Evolutionary conservation across 2,888 invertebrate genomes (phyloP).

Genomic region (Pristionchus arcanus): DNA sequence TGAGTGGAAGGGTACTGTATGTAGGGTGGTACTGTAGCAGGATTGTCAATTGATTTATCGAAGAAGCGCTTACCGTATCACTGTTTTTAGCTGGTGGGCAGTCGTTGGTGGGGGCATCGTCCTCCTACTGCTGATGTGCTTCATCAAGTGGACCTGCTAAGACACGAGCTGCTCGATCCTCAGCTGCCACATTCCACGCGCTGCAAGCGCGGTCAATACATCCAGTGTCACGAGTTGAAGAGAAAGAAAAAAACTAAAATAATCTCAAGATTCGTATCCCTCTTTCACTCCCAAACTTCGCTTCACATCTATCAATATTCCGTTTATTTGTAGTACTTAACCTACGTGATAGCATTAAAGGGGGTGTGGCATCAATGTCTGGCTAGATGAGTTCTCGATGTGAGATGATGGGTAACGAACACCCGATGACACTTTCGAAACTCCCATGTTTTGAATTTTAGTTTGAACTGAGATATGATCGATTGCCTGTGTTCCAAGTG

Average conservation of each 20-base stretch:
- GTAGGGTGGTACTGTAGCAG: no score
- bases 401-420: no score
- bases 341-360: no score
- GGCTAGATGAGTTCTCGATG: no score
- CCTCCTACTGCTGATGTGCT: conserved; percentile 95
- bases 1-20: background rate
- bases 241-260: no score
- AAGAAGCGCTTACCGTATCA: background rate
- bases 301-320: conserved; percentile 16
- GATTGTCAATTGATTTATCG: no score
- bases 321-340: no score
- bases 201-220: background rate
- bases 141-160: conserved; percentile 86
- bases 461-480: no score
- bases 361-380: no score
- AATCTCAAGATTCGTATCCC: background rate
- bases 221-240: conserved; percentile 3
- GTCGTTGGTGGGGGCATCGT: conserved; percentile 93
- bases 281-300: conserved; percentile 7
- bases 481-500: no score
- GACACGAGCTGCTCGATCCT: conserved; percentile 35
- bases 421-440: no score
- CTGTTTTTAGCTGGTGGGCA: conserved; percentile 87
- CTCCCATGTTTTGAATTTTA: no score
- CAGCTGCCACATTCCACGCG: background rate